Base-by-base conservation (phyloP, 1,140 invertebrate genomes). In the Meloidogyne floridensis region DNA sequence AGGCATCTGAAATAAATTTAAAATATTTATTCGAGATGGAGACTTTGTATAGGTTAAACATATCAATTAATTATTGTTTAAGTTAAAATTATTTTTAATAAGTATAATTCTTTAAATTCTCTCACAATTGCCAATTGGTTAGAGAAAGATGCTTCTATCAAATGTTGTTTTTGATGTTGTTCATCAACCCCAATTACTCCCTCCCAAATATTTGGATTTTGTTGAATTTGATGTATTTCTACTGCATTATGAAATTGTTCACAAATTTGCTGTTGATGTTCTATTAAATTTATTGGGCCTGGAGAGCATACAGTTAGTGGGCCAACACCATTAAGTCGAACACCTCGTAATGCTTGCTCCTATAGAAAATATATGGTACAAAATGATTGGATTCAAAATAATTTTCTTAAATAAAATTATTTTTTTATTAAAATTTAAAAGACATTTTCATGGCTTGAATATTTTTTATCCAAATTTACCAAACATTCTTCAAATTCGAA, bases 341-440 rank as follows among this genome's bases (percentile, higher is more conserved):
- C 81, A 65, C 81, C 78, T 20, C 59, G 47, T 13, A 82, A 59
- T 9, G 81, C 78, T 73, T 80, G 76, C 56, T 82, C 81, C 81
- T 82, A 43, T 6, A 69, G 42, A 6, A 74, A 32, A 32, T 32
- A 32, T 32, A 32, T 32, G 32, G 32, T 51, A 32, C 32, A 32
- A 32, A 32, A 32, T 32, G 32, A 32, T 32, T 32, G 32, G 2
- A 32, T 32, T 32, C 32, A 54, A 54, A 54, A 11, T 54, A 54
- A 54, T 54, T 54, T 54, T 54, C 11, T 10, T 54, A 54, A 54
- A 11, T 13, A 54, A 54, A 54, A 9, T 13, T 32, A 32, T 32
- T 32, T 32, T 32, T 32, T 32, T 32, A 32, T 32, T 32, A 32
- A 32, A 32, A 32, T 32, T 32, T 32, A 32, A 32, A 32, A 32